Conservation (phyloP, 2,888 invertebrate genomes). For the Acanthacorydalis orientalis region DNA sequence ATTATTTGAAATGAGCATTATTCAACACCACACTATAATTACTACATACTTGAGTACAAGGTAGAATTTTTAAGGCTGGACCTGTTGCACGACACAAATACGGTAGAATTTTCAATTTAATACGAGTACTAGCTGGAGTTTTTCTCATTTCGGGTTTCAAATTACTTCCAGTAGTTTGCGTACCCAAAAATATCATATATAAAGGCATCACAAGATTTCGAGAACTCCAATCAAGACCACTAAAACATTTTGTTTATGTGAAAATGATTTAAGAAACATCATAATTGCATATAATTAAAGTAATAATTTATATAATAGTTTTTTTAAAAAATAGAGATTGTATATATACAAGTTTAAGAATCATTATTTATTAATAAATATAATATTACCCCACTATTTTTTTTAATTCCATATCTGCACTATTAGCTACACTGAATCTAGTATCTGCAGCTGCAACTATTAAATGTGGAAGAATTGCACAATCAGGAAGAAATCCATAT, state of each 20-base stretch:
- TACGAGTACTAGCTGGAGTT: slow-evolving; percentile 63
- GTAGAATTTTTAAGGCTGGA: slow-evolving; percentile 55
- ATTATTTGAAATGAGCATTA: background rate
- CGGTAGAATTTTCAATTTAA: slow-evolving; percentile 70
- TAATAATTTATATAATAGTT: too few relatives aligned
- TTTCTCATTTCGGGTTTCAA: slow-evolving; percentile 49
- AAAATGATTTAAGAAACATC: background rate
- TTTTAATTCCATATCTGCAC: slow-evolving; percentile 71
- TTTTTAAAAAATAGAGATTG: too few relatives aligned
- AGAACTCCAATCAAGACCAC: slow-evolving; percentile 63
- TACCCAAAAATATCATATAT: slow-evolving; percentile 65
- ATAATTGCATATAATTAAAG: background rate
- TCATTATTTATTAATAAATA: slow-evolving; percentile 1
- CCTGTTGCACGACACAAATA: slow-evolving; percentile 61
- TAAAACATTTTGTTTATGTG: slow-evolving; percentile 21
- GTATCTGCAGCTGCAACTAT: slow-evolving; percentile 81
- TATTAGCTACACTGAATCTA: slow-evolving; percentile 73
- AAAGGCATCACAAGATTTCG: slow-evolving; percentile 51
- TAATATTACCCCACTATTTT: slow-evolving; percentile 46
- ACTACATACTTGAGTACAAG: slow-evolving; percentile 54
- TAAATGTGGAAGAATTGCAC: slow-evolving; percentile 57
- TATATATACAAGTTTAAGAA: too few relatives aligned
- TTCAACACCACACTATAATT: background rate
- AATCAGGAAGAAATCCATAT: slow-evolving; percentile 57
- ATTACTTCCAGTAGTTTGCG: slow-evolving; percentile 36